Conservation (phyloP, 2,888 invertebrate genomes). For the Molorchus minor region DNA sequence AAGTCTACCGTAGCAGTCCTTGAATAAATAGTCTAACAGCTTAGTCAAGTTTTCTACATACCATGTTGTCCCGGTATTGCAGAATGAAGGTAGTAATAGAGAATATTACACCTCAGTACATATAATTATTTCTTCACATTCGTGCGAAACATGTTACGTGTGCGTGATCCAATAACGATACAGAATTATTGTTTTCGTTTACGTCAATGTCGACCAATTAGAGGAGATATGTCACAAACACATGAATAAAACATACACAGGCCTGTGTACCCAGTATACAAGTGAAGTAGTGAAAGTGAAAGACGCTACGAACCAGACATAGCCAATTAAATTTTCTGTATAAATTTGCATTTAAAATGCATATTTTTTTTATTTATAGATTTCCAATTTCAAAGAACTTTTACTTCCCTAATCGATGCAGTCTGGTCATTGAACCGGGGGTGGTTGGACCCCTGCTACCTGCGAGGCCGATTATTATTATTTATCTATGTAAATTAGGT, state of each 20-base stretch:
- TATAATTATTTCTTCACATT: no score
- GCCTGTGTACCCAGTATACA: background rate
- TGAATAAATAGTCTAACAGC: no score
- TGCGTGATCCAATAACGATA: conserved; percentile 4
- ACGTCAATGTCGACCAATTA: conserved; percentile 29
- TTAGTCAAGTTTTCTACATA: no score
- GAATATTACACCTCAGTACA: no score
- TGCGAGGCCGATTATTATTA: no score
- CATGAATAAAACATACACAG: conserved; percentile 31
- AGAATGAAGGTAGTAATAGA: no score
- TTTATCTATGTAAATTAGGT: no score
- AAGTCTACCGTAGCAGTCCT: no score
- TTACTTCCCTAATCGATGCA: conserved; percentile 25
- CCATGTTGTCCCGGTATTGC: no score
- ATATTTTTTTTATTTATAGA: conserved; percentile 25
- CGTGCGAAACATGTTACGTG: no score
- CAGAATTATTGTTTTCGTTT: conserved; percentile 15
- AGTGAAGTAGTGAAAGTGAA: conserved; percentile 32
- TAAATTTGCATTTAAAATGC: conserved; percentile 28
- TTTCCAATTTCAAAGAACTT: conserved; percentile 26
- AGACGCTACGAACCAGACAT: conserved; percentile 22
- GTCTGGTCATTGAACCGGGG: conserved; percentile 30
- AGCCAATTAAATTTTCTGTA: conserved; percentile 37
- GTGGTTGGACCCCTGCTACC: conserved; percentile 1
- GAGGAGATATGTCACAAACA: conserved; percentile 14